phyloP scores from a whole-genome alignment of 2,797 vertebrate genomes.

The Melanotaenia maccullochi region DNA sequence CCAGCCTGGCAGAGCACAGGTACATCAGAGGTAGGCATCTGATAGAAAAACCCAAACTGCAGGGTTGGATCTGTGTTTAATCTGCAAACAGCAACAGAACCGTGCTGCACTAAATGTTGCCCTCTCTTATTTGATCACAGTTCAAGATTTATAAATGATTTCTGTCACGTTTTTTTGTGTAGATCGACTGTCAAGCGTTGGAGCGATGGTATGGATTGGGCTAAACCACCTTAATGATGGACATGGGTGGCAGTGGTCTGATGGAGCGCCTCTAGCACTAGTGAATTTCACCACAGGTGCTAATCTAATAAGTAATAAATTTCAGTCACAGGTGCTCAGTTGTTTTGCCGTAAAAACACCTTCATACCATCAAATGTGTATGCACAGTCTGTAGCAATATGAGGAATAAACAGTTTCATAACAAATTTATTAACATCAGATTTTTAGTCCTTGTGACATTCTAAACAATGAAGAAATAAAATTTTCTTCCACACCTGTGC shows the following conservation, averaged over 20 bases:
- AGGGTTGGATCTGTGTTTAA: background rate
- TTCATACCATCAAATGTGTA: background rate
- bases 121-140: background rate
- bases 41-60: background rate
- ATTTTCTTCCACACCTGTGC: background rate
- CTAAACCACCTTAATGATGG: conserved; percentile 87
- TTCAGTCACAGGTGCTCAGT: background rate
- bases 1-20: conserved; percentile 83
- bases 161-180: background rate
- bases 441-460: background rate
- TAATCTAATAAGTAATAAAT: background rate
- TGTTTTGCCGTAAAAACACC: background rate
- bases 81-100: background rate
- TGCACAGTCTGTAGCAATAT: background rate
- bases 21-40: conserved; percentile 84
- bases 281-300: conserved; percentile 87
- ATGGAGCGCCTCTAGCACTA: conserved; percentile 85
- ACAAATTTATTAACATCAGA: background rate
- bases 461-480: conserved; percentile 1
- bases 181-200: conserved; percentile 86
- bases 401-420: no score
- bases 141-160: background rate
- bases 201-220: conserved; percentile 88
- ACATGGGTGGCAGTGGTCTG: conserved; percentile 94
- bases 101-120: background rate